phyloP scores from a whole-genome alignment of 2,888 invertebrate species.

The Rhabditoides inermis region DNA sequence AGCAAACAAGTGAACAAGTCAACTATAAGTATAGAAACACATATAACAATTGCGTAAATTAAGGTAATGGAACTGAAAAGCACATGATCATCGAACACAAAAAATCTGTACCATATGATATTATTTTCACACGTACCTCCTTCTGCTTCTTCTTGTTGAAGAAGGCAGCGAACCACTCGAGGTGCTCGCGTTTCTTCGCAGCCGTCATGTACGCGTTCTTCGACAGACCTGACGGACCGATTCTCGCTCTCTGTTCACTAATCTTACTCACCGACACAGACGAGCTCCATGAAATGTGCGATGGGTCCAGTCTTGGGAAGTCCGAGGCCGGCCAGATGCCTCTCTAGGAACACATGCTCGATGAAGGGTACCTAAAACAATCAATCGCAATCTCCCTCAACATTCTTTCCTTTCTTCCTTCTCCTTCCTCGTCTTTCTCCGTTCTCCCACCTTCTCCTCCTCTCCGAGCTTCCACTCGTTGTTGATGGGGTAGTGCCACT shows the following conservation, averaged over 20 bases:
- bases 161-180: conserved; percentile 75
- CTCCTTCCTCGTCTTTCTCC: too few relatives aligned
- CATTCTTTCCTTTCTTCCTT: background rate
- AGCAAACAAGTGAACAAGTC: too few relatives aligned
- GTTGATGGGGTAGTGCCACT: conserved; percentile 93
- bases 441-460: conserved; percentile 55
- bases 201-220: conserved; percentile 85
- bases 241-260: too few relatives aligned
- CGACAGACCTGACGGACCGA: conserved; percentile 76
- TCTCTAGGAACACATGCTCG: conserved; percentile 86
- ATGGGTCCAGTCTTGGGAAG: conserved; percentile 84
- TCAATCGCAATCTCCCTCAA: background rate
- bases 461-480: conserved; percentile 67
- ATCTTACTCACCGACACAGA: conserved; percentile 61
- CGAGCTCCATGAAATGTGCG: conserved; percentile 92
- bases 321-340: conserved; percentile 67
- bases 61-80: too few relatives aligned
- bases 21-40: too few relatives aligned
- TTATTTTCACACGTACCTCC: too few relatives aligned
- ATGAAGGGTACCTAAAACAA: conserved; percentile 66
- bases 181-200: conserved; percentile 76
- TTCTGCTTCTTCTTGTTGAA: conserved; percentile 31
- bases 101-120: too few relatives aligned
- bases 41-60: too few relatives aligned
- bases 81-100: too few relatives aligned